These are phyloP conservation scores for Caenorhabditis remanei DNA, from an alignment of 1,140 invertebrate species.

Conservation along the genomic window DNA sequence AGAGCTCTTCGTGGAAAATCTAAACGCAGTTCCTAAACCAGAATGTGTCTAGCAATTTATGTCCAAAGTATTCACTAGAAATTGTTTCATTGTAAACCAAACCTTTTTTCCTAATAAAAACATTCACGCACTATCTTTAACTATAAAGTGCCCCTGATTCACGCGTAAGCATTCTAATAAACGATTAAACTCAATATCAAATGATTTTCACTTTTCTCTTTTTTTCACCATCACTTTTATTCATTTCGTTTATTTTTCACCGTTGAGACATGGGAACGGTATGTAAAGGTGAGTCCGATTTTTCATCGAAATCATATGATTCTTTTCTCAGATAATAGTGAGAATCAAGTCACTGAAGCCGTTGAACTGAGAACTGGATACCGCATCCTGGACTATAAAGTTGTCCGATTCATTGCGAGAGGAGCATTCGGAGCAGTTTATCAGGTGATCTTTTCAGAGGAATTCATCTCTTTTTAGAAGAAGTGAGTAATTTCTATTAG, in stretches of 20 bases:
- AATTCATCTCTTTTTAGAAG: neutral
- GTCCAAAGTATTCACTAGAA: no score
- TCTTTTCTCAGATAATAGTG: conserved; percentile 1
- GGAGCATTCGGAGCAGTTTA: conserved; percentile 41
- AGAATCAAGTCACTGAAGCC: conserved; percentile 26
- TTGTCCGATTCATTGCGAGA: conserved; percentile 20
- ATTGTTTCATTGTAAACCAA: no score
- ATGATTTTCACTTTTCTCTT: neutral
- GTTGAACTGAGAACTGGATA: conserved; percentile 3
- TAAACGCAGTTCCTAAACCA: no score
- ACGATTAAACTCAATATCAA: neutral
- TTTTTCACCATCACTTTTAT: neutral
- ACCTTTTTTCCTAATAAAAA: no score
- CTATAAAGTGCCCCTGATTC: no score
- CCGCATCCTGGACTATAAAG: conserved; percentile 33
- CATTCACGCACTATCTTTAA: no score
- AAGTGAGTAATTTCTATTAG: neutral
- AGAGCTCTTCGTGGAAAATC: no score
- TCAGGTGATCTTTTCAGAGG: neutral
- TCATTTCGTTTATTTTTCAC: conserved; percentile 20
- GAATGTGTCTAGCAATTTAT: no score
- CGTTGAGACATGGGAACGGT: conserved; percentile 52
- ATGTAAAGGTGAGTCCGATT: neutral
- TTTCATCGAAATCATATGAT: neutral
- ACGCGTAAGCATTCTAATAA: no score